A percentile compares a stretch with the other conserved stretches of the same genome.
Evolutionary conservation across 1,140 invertebrate genomes (phyloP).

Genomic region (Ruditapes philippinarum): DNA sequence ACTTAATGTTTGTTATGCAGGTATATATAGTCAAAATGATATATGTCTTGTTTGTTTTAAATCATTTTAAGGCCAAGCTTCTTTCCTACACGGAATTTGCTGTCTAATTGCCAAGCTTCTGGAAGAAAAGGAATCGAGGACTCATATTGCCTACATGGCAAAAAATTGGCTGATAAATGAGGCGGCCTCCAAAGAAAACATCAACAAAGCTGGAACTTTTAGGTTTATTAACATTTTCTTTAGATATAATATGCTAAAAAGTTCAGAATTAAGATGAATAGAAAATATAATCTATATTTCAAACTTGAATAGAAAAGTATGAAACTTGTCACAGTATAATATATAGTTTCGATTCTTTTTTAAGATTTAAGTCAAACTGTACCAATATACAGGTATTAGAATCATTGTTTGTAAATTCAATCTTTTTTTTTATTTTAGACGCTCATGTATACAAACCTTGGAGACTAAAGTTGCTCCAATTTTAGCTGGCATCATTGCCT

Average conservation of each 20-base stretch:
- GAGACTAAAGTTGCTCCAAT: slow-evolving; percentile 49
- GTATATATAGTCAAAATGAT: too few relatives aligned
- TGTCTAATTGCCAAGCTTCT: slow-evolving; percentile 59
- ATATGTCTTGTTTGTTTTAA: too few relatives aligned
- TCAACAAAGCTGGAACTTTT: slow-evolving; percentile 78
- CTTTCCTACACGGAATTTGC: slow-evolving; percentile 13
- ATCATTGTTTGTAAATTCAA: too few relatives aligned
- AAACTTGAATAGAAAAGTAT: too few relatives aligned
- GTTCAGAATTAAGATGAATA: too few relatives aligned
- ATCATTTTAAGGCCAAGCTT: not conserved
- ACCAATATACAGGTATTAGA: too few relatives aligned
- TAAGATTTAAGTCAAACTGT: too few relatives aligned
- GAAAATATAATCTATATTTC: too few relatives aligned
- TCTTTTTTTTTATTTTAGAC: slow-evolving; percentile 44
- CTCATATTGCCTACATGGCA: slow-evolving; percentile 36
- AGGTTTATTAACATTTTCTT: slow-evolving; percentile 72
- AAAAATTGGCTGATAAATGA: slow-evolving; percentile 75
- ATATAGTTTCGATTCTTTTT: too few relatives aligned
- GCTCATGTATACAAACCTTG: slow-evolving; percentile 33
- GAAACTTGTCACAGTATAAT: too few relatives aligned
- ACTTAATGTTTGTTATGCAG: too few relatives aligned
- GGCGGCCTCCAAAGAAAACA: slow-evolving; percentile 69
- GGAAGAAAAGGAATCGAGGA: slow-evolving; percentile 70
- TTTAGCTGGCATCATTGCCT: slow-evolving; percentile 56
- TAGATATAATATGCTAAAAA: too few relatives aligned